phyloP scores from a whole-genome alignment of 1,140 invertebrate genomes.

The Drosophila pallidifrons region DNA sequence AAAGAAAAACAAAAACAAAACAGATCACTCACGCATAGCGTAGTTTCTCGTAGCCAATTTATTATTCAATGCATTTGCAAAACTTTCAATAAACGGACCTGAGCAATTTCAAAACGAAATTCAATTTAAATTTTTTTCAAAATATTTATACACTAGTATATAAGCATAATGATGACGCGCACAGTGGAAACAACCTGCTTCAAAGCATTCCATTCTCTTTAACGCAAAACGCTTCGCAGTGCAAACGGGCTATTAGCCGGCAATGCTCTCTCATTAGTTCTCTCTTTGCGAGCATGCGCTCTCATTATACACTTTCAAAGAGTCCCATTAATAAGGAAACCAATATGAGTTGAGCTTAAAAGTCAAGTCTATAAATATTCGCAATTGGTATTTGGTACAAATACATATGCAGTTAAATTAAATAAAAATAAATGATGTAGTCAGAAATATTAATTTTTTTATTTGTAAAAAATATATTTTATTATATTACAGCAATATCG shows the following conservation, averaged over 20 bases:
- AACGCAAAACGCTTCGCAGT: constrained; percentile 5
- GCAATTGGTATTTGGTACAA: not conserved
- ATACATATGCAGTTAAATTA: not conserved
- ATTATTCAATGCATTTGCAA: constrained; percentile 41
- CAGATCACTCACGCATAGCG: constrained; percentile 64
- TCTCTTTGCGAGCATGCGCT: constrained; percentile 47
- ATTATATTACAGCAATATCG: too few relatives aligned
- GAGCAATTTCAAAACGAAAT: constrained; percentile 24
- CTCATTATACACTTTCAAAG: constrained; percentile 14
- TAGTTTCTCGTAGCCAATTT: constrained; percentile 61
- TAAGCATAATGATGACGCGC: not conserved
- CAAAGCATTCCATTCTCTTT: constrained; percentile 11
- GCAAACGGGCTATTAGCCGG: constrained; percentile 33
- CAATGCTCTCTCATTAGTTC: constrained; percentile 18
- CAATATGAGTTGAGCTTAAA: not conserved
- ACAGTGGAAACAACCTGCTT: constrained; percentile 5
- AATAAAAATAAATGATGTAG: too few relatives aligned
- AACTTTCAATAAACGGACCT: constrained; percentile 46
- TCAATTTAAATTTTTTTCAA: not conserved
- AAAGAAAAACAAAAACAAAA: constrained; percentile 11
- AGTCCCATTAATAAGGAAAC: not conserved
- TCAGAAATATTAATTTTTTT: too few relatives aligned
- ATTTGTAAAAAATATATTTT: too few relatives aligned
- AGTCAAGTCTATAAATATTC: not conserved
- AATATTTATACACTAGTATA: not conserved